Evolutionary conservation across 2,113 vertebrate species (phyloP), one percentile per base, ranked within the genome.

Genomic region (Otus sunia): DNA sequence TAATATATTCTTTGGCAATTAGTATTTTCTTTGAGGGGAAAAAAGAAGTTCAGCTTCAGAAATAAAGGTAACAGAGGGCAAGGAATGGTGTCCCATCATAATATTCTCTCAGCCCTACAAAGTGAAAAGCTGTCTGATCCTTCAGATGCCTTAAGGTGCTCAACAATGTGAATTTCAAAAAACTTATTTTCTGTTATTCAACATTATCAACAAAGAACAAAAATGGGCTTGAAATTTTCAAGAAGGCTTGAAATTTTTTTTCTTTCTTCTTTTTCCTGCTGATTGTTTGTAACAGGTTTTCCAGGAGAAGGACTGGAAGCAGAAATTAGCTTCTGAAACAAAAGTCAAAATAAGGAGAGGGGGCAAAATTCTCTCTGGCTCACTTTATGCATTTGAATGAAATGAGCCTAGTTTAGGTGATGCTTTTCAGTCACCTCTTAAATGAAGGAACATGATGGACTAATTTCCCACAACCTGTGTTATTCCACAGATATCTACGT

Each of bases 401-500:
- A 94, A 69, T 0, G 0, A 74, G n/a, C 45, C 55, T 21, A n/a
- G 26, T 59, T 78, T 56, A 87, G 21, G 36, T 34, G 11, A 69
- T 58, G 20, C n/a, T 97, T 73, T 91, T 71, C n/a, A 52, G 30
- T 79, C 21, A 49, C 1, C 34, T 62, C 36, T 82, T 71, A 41
- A 81, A 74, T 69, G 69, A 58, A 79, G 34, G n/a, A 79, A 68
- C 1, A 3, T 11, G 34, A 62, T 60, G 75, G 39, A 60, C 49
- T 96, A 25, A 91, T 69, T 95, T 47, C 50, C 47, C 60, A 36
- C 88, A 59, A 67, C 60, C 71, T 75, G 4, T 97, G 69, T 78
- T 89, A 47, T 93, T 95, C 56, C 59, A 74, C 97, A 99, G 99
- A 99, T 95, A 99, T 99, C 92, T 99, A 99, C 32, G 87, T 98